Evolutionary conservation across 1,140 invertebrate genomes (phyloP).

Genomic region (Caenorhabditis elegans): WBcel235 BX284606.5:9943001-9943500

Average conservation of each 20-base stretch:
- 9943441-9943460: constrained; percentile 43
- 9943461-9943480: constrained; percentile 50
- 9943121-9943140: too few species aligned
- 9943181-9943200: too few species aligned
- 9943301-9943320: not conserved
- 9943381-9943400: not conserved
- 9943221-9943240: not conserved
- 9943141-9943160: too few species aligned
- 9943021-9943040: too few species aligned
- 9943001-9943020: too few species aligned
- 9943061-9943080: too few species aligned
- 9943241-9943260: not conserved
- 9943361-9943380: not conserved
- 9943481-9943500: constrained; percentile 57
- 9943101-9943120: too few species aligned
- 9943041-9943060: too few species aligned
- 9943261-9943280: not conserved
- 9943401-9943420: constrained; percentile 45
- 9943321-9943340: constrained; percentile 5
- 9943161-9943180: too few species aligned
- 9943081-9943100: too few species aligned
- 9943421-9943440: constrained; percentile 50
- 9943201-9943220: too few species aligned
- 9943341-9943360: not conserved
- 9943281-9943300: not conserved